These are phyloP conservation scores for Prionailurus viverrinus DNA, from an alignment of 2,113 vertebrate species.

Conservation along the genomic window DNA sequence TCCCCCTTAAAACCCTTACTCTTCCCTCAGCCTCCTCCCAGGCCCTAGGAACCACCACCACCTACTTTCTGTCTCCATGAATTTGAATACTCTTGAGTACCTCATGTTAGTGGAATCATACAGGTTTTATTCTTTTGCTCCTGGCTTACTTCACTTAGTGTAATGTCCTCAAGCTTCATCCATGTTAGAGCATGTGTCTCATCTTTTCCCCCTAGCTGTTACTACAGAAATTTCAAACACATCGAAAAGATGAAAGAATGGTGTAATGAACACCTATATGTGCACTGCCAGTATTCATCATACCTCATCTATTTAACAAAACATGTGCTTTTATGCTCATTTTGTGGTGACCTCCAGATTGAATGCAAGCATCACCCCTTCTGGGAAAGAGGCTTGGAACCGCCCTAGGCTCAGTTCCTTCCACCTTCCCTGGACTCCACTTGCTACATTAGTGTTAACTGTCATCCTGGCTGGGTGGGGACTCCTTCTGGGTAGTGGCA, in stretches of 20 bases:
- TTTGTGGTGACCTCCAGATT: constrained; percentile 1
- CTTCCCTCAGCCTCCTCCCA: background rate
- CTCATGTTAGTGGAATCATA: background rate
- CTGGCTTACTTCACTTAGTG: constrained; percentile 27
- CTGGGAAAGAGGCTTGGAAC: background rate
- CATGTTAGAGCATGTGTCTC: background rate
- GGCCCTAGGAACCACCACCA: background rate
- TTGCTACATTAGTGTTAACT: background rate
- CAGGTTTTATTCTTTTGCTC: background rate
- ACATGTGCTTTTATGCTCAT: background rate
- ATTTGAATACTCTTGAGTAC: background rate
- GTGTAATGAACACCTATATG: background rate
- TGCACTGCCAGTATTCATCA: background rate
- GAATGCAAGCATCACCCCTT: background rate
- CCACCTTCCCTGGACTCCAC: background rate
- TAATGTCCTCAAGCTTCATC: background rate
- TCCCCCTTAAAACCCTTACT: background rate
- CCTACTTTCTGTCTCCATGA: constrained; percentile 1
- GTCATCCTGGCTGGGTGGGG: background rate
- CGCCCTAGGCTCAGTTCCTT: background rate
- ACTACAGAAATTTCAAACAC: constrained; percentile 22
- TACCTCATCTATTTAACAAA: constrained; percentile 33
- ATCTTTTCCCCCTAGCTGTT: background rate
- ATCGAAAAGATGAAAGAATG: constrained; percentile 32
- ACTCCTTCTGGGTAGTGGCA: background rate